Evolutionary conservation across 35 echinoderm and acorn worm genomes (phyloP).

Genomic region (Chiridota heheva): DNA sequence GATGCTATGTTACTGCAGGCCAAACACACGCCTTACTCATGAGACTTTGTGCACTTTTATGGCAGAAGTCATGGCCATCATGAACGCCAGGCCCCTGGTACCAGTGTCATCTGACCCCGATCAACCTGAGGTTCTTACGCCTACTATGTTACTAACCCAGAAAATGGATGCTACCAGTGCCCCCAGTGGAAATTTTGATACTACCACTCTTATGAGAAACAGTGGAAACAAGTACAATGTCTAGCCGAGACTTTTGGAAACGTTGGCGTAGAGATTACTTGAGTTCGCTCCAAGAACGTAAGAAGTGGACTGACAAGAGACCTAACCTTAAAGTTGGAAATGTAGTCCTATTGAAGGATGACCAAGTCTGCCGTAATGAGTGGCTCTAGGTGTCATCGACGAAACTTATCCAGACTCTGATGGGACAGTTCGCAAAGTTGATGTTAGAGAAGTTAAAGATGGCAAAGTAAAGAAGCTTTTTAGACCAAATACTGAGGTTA

Average conservation of each 20-base stretch:
- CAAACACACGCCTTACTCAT: background rate
- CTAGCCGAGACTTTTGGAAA: slow-evolving; percentile 39
- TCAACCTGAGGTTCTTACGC: slow-evolving; percentile 24
- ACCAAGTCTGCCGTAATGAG: slow-evolving; percentile 21
- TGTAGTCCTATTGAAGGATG: slow-evolving; percentile 44
- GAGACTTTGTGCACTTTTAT: slow-evolving; percentile 30
- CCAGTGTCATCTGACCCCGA: slow-evolving; percentile 48
- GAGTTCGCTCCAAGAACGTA: slow-evolving; percentile 12
- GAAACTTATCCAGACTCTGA: slow-evolving; percentile 16
- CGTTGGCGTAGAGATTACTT: slow-evolving; percentile 60
- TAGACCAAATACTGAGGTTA: slow-evolving; percentile 14
- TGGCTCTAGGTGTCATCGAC: slow-evolving; percentile 39
- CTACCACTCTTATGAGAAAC: background rate
- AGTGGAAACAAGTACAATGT: slow-evolving; percentile 44
- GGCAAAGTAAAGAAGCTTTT: slow-evolving; percentile 15
- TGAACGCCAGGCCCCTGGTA: slow-evolving; percentile 35
- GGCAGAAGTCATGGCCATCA: slow-evolving; percentile 45
- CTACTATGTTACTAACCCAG: slow-evolving; percentile 40
- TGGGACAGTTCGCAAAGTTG: slow-evolving; percentile 48
- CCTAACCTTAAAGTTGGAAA: slow-evolving; percentile 37
- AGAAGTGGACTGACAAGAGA: slow-evolving; percentile 36
- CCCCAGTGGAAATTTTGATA: slow-evolving; percentile 27
- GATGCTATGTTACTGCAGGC: slow-evolving; percentile 14
- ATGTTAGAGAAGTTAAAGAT: slow-evolving; percentile 1
- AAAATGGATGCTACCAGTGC: slow-evolving; percentile 22